Base-by-base conservation (phyloP, 2,888 invertebrate genomes). In the Lepeophtheirus nordmannii region DNA sequence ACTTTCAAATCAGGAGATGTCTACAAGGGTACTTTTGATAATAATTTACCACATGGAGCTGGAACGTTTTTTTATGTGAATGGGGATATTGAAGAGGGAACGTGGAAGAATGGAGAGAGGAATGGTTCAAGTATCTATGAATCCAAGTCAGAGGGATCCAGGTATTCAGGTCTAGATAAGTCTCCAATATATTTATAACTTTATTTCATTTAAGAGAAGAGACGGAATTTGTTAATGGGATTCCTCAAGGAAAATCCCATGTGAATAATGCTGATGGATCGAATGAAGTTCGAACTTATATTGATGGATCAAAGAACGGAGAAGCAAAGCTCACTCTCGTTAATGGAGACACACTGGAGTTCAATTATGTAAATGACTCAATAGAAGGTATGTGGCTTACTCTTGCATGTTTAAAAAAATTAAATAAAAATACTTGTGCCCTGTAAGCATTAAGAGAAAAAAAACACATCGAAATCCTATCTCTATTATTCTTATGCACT, bases 41-140 rank as follows among this genome's bases (percentile, higher is more conserved):
- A 62, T 62, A 41, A 41, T 41, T 20, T 62, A 10, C 62, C 62
- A 10, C 62, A 62, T 40, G 62, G 62, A 17, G 40, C 20, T 17
- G 62, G 62, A 9, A 20, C 39, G n/a, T 62, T 62, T 20, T 40
- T 20, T 1, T 62, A 62, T 40, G 20, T 9, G 5, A 30, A 20
- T 23, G 62, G 62, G 17, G 17, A 62, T n/a, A 41, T 62, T 10
- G 62, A 62, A 17, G 41, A n/a, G 1, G 62, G 40, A 3, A 14
- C 17, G 12, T 62, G 62, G 62, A 39, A 62, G 23, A 40, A 62
- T 12, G 62, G 62, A 17, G 30, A 38, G 17, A n/a, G 62, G n/a
- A 38, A 62, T 30, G 62, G 62, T 10, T 41, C 20, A 38, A 38
- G 40, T 20, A 39, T 39, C 40, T 62, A 38, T 11, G 40, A 23